Percentiles rank a stretch among this genome's conserved stretches.
Evolutionary conservation across 1,140 invertebrate genomes (phyloP).

Genomic region (Cydia amplana): DNA sequence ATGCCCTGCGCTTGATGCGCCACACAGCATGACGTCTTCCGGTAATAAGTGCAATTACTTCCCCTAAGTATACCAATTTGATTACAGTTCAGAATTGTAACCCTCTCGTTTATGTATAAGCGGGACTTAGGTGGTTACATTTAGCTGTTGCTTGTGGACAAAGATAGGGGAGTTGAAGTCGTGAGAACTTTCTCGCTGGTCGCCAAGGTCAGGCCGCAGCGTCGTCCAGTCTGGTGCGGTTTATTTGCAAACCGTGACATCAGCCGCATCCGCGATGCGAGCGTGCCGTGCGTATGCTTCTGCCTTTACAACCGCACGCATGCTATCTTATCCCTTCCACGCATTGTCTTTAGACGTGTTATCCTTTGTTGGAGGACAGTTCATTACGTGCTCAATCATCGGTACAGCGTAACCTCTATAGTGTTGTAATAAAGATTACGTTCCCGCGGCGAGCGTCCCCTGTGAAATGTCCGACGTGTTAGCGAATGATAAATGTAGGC

Average conservation of each 20-base stretch:
- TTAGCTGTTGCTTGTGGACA: constrained; percentile 14
- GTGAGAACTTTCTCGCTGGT: constrained; percentile 48
- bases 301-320: constrained; percentile 53
- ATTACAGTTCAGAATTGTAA: constrained; percentile 30
- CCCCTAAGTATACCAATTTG: constrained; percentile 34
- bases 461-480: constrained; percentile 76
- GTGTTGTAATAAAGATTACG: constrained; percentile 55
- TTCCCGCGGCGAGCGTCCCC: constrained; percentile 50
- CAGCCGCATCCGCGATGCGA: constrained; percentile 55
- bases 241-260: constrained; percentile 55
- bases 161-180: constrained; percentile 31
- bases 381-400: constrained; percentile 67
- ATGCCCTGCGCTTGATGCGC: constrained; percentile 35
- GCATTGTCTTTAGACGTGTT: constrained; percentile 70
- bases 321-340: constrained; percentile 66
- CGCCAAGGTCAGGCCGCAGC: constrained; percentile 57
- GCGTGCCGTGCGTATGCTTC: constrained; percentile 56
- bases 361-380: constrained; percentile 64
- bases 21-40: constrained; percentile 52
- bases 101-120: constrained; percentile 8
- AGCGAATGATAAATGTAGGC: constrained; percentile 79
- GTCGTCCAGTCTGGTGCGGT: constrained; percentile 66
- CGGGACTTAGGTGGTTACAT: constrained; percentile 6
- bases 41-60: constrained; percentile 44
- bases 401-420: constrained; percentile 50